Evolutionary conservation across 2,888 invertebrate genomes (phyloP).

Genomic region (Amphipoea oculea): DNA sequence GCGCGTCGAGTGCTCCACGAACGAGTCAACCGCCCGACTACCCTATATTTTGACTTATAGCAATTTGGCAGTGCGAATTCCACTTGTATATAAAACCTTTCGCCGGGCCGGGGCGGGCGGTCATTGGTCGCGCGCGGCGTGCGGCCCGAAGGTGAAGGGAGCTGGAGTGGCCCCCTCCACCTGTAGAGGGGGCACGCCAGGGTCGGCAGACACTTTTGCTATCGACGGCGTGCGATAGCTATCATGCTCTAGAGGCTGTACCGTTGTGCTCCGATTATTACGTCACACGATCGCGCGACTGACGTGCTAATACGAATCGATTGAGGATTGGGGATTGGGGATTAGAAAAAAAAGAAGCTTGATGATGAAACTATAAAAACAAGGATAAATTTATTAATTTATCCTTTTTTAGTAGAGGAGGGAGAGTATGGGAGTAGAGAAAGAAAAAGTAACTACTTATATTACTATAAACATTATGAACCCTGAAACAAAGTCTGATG

Average conservation of each 20-base stretch:
- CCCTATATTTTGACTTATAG: conserved; percentile 92
- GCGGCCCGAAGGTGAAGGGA: conserved; percentile 88
- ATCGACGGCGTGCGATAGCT: conserved; percentile 83
- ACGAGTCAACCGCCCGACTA: conserved; percentile 89
- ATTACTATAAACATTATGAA: neutral
- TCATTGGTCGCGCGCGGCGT: conserved; percentile 86
- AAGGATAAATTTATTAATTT: too few species aligned
- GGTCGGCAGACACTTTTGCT: conserved; percentile 90
- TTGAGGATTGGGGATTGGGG: conserved; percentile 4
- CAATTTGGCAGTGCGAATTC: conserved; percentile 91
- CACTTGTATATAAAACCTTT: conserved; percentile 92
- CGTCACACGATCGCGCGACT: conserved; percentile 73
- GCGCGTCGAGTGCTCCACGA: conserved; percentile 77
- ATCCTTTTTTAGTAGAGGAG: too few species aligned
- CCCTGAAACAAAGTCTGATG: neutral
- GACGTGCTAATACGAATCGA: conserved; percentile 29
- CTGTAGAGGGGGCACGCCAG: conserved; percentile 83
- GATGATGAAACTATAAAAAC: neutral
- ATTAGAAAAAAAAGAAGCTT: conserved; percentile 2
- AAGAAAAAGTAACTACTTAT: neutral
- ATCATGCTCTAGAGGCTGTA: conserved; percentile 78
- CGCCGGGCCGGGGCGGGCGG: conserved; percentile 89
- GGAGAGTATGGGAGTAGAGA: too few species aligned
- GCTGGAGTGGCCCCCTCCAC: conserved; percentile 81
- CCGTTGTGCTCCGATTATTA: conserved; percentile 78